A percentile compares a stretch with the other conserved stretches of the same genome.
phyloP scores from a whole-genome alignment of 2,113 vertebrate species.

The Lepus europaeus region DNA sequence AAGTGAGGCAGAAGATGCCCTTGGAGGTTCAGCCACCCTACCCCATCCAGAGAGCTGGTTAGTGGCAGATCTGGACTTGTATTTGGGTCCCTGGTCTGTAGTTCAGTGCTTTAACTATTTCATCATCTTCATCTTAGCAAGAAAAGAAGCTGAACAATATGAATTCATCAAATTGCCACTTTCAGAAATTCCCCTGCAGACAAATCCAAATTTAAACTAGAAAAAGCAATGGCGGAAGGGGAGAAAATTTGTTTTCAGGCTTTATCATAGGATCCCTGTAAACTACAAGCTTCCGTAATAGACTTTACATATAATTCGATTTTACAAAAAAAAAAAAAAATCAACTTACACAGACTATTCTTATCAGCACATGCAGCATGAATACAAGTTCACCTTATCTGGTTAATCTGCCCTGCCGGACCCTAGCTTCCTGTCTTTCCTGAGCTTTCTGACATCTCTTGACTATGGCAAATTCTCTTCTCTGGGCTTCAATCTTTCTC shows the following conservation, averaged over 20 bases:
- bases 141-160: slow-evolving; percentile 54
- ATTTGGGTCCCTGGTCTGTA: background rate
- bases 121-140: slow-evolving; percentile 40
- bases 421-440: background rate
- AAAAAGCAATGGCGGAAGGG: background rate
- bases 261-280: slow-evolving; percentile 54
- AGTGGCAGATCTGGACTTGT: background rate
- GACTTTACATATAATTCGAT: slow-evolving; percentile 66
- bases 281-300: slow-evolving; percentile 25
- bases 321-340: slow-evolving; percentile 66
- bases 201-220: slow-evolving; percentile 51
- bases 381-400: slow-evolving; percentile 6
- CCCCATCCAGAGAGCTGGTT: background rate
- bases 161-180: slow-evolving; percentile 40
- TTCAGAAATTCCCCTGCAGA: slow-evolving; percentile 36
- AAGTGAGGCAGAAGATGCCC: background rate
- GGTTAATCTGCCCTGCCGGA: background rate
- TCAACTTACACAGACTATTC: slow-evolving; percentile 27
- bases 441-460: slow-evolving; percentile 37
- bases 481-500: slow-evolving; percentile 53
- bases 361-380: slow-evolving; percentile 34
- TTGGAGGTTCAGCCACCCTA: background rate
- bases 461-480: slow-evolving; percentile 52
- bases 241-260: slow-evolving; percentile 45
- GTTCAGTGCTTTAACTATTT: background rate